These are phyloP conservation scores for Pseudomyrmex flavicornis DNA, from an alignment of 1,140 invertebrate species.

Conservation along the genomic window DNA sequence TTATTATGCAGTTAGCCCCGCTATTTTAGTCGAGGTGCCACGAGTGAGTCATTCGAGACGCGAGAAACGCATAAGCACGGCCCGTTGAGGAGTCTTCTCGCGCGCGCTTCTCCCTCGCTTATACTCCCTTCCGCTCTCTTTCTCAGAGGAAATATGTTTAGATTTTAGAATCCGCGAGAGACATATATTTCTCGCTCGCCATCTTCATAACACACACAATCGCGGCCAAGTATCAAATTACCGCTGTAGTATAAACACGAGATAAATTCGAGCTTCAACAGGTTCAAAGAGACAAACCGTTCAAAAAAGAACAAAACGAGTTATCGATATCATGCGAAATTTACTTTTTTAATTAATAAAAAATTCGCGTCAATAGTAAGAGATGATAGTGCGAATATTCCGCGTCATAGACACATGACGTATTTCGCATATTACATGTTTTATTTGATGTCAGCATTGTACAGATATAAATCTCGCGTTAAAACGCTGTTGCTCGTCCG, in stretches of 20 bases:
- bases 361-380: too few species aligned
- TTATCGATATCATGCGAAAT: too few species aligned
- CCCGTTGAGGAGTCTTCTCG: constrained; percentile 32
- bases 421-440: too few species aligned
- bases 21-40: constrained; percentile 54
- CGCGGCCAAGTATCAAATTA: constrained; percentile 77
- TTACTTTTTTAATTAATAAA: too few species aligned
- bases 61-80: constrained; percentile 53
- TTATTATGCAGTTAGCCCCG: constrained; percentile 49
- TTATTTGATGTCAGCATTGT: too few species aligned
- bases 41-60: constrained; percentile 66
- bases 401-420: too few species aligned
- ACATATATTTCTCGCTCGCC: constrained; percentile 62
- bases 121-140: constrained; percentile 24
- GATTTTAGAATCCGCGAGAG: constrained; percentile 77
- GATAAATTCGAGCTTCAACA: neutral
- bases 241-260: constrained; percentile 53
- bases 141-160: constrained; percentile 77
- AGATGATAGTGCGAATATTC: too few species aligned
- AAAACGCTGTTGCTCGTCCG: neutral
- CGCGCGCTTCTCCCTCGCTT: constrained; percentile 16
- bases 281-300: neutral
- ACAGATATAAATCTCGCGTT: neutral
- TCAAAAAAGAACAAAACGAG: too few species aligned
- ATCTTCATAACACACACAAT: constrained; percentile 56